phyloP scores from a whole-genome alignment of 2,113 vertebrate species.

The Periophthalmodon schlosseri region DNA sequence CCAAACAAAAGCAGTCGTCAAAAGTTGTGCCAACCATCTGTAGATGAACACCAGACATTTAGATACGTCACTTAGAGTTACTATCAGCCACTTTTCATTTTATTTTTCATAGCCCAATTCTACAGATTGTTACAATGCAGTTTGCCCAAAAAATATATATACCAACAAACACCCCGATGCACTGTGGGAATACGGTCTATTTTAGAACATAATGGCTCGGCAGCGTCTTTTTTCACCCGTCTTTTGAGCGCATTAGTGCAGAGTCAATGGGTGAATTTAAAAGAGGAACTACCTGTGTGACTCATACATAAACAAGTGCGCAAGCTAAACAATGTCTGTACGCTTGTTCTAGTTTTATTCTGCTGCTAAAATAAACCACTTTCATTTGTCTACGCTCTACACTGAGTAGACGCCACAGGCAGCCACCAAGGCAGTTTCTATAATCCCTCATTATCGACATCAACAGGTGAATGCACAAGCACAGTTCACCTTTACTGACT shows the following conservation, averaged over 20 bases:
- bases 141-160: background rate
- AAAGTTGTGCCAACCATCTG: background rate
- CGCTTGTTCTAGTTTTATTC: constrained; percentile 1
- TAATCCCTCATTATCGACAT: background rate
- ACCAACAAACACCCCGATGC: constrained; percentile 1
- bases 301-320: constrained; percentile 5
- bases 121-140: background rate
- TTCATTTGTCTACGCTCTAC: background rate
- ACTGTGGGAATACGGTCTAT: constrained; percentile 19
- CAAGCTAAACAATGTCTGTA: constrained; percentile 23
- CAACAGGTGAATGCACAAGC: too few relatives aligned
- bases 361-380: constrained; percentile 10
- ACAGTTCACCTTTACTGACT: too few relatives aligned
- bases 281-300: constrained; percentile 26
- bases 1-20: background rate
- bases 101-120: background rate
- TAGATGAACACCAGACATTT: background rate
- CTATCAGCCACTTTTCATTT: background rate
- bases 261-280: constrained; percentile 10
- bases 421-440: background rate
- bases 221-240: constrained; percentile 10
- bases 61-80: background rate
- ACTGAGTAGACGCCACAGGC: background rate
- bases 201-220: constrained; percentile 21
- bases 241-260: constrained; percentile 8